Evolutionary conservation across 2,888 invertebrate genomes (phyloP).

Genomic region (Elegia similella): DNA sequence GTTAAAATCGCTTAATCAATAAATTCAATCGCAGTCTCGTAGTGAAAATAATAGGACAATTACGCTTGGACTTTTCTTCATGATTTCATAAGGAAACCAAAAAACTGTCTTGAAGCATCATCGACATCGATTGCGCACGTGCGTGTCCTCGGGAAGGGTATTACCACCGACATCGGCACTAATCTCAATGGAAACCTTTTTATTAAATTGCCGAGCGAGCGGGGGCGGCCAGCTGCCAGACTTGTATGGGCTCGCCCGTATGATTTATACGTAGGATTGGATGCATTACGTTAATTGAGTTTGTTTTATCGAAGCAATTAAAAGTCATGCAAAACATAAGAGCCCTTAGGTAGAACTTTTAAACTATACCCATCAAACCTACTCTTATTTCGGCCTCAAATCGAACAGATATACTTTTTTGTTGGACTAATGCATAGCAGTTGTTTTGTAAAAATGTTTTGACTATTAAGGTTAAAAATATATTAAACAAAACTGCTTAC

Average conservation of each 20-base stretch:
- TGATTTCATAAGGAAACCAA: constrained; percentile 40
- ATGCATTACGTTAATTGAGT: constrained; percentile 59
- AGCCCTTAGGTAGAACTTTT: too few species aligned
- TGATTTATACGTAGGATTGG: constrained; percentile 63
- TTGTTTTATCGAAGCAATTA: constrained; percentile 14
- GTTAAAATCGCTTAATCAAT: too few species aligned
- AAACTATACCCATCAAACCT: too few species aligned
- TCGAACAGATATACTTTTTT: too few species aligned
- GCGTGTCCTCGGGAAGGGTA: constrained; percentile 19
- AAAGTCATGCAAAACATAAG: background rate
- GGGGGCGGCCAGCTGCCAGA: constrained; percentile 57
- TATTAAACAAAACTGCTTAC: too few species aligned
- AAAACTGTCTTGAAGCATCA: constrained; percentile 43
- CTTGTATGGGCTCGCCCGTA: constrained; percentile 74
- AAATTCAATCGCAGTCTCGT: too few species aligned
- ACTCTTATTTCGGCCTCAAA: too few species aligned
- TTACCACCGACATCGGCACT: constrained; percentile 23
- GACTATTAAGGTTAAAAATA: too few species aligned
- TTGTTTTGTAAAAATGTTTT: too few species aligned
- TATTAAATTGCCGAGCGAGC: constrained; percentile 66
- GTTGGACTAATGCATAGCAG: too few species aligned
- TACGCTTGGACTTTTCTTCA: background rate
- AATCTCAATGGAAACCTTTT: constrained; percentile 76
- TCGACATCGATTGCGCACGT: constrained; percentile 46
- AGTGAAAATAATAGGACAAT: too few species aligned